Conservation (phyloP, 2,797 vertebrate species). For the Hypotaenidia okinawae region DNA sequence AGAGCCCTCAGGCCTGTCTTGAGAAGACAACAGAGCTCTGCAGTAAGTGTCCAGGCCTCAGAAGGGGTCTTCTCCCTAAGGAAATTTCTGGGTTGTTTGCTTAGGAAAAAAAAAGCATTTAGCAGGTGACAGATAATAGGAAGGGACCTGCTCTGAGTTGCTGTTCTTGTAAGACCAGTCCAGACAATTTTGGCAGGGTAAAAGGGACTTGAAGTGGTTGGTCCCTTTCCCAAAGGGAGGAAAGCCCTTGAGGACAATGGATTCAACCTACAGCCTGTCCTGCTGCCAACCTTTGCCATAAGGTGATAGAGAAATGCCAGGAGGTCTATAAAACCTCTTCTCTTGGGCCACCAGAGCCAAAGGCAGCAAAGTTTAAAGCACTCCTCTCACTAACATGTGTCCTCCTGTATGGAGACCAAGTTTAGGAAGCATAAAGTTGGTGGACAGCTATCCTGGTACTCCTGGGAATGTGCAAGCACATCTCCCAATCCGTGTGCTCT, state of each 20-base stretch:
- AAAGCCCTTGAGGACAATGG: background rate
- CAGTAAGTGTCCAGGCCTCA: rapidly evolving
- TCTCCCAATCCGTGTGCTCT: background rate
- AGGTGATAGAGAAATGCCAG: background rate
- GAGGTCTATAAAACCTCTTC: background rate
- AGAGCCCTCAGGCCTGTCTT: background rate
- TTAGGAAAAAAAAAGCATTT: background rate
- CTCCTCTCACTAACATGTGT: background rate
- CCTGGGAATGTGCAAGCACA: background rate
- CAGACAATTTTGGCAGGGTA: background rate
- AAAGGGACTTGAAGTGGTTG: background rate
- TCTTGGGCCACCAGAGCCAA: background rate
- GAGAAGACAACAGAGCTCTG: background rate
- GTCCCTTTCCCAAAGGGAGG: background rate
- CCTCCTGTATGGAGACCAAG: background rate
- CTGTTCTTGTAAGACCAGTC: background rate
- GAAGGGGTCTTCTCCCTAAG: background rate
- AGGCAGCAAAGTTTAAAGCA: background rate
- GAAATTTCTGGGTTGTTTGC: background rate
- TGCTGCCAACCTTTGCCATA: background rate
- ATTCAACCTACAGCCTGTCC: background rate
- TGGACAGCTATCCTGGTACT: background rate
- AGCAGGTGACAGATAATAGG: background rate
- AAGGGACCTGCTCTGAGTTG: background rate
- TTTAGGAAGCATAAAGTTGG: background rate